phyloP scores from a whole-genome alignment of 1,140 invertebrate genomes.

The Ruditapes philippinarum region DNA sequence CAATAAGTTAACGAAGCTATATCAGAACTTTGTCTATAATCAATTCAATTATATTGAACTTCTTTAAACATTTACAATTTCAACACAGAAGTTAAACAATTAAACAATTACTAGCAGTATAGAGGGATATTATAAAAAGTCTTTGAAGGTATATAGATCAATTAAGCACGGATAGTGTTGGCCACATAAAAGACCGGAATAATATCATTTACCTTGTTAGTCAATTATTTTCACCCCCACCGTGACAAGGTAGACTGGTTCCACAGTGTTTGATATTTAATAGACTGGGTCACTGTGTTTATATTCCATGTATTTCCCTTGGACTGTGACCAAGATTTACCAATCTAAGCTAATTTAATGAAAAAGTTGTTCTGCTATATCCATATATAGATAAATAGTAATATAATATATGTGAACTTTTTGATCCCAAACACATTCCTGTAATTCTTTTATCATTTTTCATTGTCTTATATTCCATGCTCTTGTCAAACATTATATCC shows the following conservation, averaged over 20 bases:
- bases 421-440: background rate
- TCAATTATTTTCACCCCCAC: constrained; percentile 18
- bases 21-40: background rate
- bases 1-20: constrained; percentile 24
- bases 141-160: background rate
- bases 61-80: constrained; percentile 30
- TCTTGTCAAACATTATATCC: too few species aligned
- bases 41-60: constrained; percentile 23
- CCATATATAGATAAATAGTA: background rate
- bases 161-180: background rate
- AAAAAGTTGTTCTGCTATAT: background rate
- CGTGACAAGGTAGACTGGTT: constrained; percentile 29
- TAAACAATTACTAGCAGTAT: background rate
- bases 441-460: background rate
- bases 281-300: constrained; percentile 2
- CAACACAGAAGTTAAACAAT: background rate
- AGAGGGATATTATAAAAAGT: background rate
- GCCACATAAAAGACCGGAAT: background rate
- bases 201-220: background rate
- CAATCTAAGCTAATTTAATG: constrained; percentile 20
- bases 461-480: background rate
- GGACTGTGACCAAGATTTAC: constrained; percentile 13
- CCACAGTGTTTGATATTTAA: background rate
- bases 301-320: background rate
- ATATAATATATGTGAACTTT: background rate